A percentile compares a stretch with the other conserved stretches of the same genome.
These are phyloP conservation scores for Ptychodera flava DNA, from an alignment of 35 echinoderm and acorn worm species.

Conservation along the genomic window DNA sequence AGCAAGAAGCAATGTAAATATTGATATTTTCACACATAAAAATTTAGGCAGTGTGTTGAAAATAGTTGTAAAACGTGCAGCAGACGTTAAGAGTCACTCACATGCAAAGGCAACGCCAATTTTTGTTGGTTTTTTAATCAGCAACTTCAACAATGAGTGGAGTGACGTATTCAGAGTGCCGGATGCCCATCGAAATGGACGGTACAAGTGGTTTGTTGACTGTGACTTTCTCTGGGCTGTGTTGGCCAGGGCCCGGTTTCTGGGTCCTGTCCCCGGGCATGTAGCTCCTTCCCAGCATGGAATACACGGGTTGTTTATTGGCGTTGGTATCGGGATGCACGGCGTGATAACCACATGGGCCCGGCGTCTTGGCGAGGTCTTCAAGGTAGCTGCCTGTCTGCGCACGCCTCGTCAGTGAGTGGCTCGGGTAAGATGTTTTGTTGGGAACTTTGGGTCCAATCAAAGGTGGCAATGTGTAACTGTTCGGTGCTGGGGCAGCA, in stretches of 20 bases:
- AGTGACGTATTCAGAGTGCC: constrained; percentile 88
- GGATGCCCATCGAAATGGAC: constrained; percentile 72
- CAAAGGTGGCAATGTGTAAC: constrained; percentile 56
- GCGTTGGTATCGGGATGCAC: constrained; percentile 52
- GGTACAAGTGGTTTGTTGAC: constrained; percentile 75
- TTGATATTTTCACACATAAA: too few relatives aligned
- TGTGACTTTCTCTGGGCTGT: constrained; percentile 83
- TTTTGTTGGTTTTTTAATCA: too few relatives aligned
- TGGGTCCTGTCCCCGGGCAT: constrained; percentile 51
- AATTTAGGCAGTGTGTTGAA: too few relatives aligned
- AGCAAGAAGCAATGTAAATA: too few relatives aligned
- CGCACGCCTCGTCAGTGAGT: constrained; percentile 80
- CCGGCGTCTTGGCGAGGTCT: constrained; percentile 85
- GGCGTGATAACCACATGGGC: constrained; percentile 76
- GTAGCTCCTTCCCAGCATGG: constrained; percentile 78
- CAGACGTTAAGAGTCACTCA: too few relatives aligned
- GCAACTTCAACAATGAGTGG: constrained; percentile 85
- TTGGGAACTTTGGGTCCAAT: constrained; percentile 72
- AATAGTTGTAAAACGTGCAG: too few relatives aligned
- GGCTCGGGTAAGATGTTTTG: constrained; percentile 71
- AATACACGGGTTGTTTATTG: constrained; percentile 80
- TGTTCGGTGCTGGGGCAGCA: constrained; percentile 83
- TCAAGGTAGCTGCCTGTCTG: constrained; percentile 91
- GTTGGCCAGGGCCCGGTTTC: constrained; percentile 86
- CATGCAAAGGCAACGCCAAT: too few relatives aligned